Percentiles rank a stretch among this genome's conserved stretches.
These are phyloP conservation scores for Prinia subflava DNA, from an alignment of 2,113 vertebrate species.

Conservation along the genomic window DNA sequence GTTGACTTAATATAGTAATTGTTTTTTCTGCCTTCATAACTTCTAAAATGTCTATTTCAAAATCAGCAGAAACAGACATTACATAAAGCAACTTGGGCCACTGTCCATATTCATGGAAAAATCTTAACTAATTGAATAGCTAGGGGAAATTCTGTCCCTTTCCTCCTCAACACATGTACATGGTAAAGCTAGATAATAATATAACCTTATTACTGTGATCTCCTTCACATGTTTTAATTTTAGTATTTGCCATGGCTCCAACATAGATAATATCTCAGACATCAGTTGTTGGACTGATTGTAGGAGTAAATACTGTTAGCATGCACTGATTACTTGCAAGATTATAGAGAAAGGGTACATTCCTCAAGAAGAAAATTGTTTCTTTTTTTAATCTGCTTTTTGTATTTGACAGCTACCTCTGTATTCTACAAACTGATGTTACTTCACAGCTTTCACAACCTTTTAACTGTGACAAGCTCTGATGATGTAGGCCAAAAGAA, in stretches of 20 bases:
- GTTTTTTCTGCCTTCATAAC: neutral
- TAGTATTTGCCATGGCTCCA: neutral
- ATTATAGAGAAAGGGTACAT: neutral
- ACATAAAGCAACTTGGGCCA: neutral
- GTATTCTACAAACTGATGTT: neutral
- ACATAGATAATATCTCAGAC: neutral
- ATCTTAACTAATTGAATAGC: neutral
- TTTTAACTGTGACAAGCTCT: neutral
- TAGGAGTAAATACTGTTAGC: neutral
- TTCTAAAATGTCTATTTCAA: neutral
- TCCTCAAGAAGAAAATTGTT: neutral
- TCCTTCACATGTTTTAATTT: neutral
- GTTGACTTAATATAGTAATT: neutral
- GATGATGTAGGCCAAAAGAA: neutral
- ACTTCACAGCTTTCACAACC: neutral
- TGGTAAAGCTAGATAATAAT: neutral
- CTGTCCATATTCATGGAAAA: neutral
- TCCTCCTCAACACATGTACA: neutral
- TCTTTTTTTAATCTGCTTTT: neutral
- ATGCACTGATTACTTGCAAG: neutral
- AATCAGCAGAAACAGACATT: neutral
- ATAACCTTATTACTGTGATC: neutral
- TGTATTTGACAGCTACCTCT: neutral
- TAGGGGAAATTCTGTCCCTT: neutral
- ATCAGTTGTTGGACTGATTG: neutral